phyloP scores from a whole-genome alignment of 2,797 vertebrate species.

The Sebastes glaucus region DNA sequence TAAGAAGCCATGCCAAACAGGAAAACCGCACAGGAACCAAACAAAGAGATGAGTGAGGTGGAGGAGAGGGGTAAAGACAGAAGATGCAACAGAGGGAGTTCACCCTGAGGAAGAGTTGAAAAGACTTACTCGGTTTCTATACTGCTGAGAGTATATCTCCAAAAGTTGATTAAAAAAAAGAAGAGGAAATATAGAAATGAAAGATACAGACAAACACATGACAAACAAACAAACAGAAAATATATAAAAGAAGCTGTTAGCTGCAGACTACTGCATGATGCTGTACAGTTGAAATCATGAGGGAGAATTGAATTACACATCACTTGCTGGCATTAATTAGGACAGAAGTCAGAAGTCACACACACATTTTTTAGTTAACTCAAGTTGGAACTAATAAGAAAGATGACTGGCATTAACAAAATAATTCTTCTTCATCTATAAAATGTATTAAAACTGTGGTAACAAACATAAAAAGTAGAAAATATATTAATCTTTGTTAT shows the following conservation, averaged over 20 bases:
- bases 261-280: slow-evolving; percentile 63
- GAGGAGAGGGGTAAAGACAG: slow-evolving; percentile 5
- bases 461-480: not conserved
- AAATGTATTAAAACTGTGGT: not conserved
- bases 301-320: slow-evolving; percentile 31
- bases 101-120: slow-evolving; percentile 63
- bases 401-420: not conserved
- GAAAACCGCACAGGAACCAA: slow-evolving; percentile 44
- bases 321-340: slow-evolving; percentile 30
- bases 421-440: not conserved
- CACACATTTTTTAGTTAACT: slow-evolving; percentile 18
- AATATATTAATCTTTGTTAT: not conserved
- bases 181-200: slow-evolving; percentile 70
- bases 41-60: slow-evolving; percentile 30
- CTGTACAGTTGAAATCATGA: slow-evolving; percentile 53
- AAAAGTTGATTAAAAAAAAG: slow-evolving; percentile 74
- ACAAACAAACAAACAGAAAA: slow-evolving; percentile 75
- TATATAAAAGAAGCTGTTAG: slow-evolving; percentile 83
- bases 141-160: slow-evolving; percentile 85
- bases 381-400: not conserved
- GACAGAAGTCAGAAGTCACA: slow-evolving; percentile 17
- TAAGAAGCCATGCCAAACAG: slow-evolving; percentile 68
- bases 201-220: slow-evolving; percentile 71
- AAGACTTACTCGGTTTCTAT: slow-evolving; percentile 86
- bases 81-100: slow-evolving; percentile 52